phyloP scores from a whole-genome alignment of 2,113 vertebrate genomes.

The Stegastes partitus region DNA sequence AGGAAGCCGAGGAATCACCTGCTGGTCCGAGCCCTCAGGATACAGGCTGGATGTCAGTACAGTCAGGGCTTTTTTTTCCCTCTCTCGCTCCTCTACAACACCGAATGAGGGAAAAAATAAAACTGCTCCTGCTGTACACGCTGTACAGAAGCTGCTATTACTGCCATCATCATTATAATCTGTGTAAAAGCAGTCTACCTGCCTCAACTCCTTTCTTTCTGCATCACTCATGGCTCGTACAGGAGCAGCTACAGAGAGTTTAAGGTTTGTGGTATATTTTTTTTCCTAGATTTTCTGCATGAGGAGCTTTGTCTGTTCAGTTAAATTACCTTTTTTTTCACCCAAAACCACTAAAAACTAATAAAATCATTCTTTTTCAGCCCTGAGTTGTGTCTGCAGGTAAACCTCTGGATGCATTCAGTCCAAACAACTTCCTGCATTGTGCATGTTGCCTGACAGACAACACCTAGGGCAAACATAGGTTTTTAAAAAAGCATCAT shows the following conservation, averaged over 20 bases:
- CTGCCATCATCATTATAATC: constrained; percentile 13
- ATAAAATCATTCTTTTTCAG: no score
- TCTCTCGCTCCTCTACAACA: background rate
- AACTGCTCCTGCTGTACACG: background rate
- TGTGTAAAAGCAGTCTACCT: background rate
- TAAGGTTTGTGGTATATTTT: background rate
- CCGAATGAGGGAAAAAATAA: constrained; percentile 3
- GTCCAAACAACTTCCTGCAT: no score
- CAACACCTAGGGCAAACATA: no score
- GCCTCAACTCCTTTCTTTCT: background rate
- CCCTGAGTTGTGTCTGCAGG: no score
- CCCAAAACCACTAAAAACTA: no score
- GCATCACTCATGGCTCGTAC: constrained; percentile 27
- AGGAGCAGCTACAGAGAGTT: background rate
- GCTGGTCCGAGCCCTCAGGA: constrained; percentile 26
- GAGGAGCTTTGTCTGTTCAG: no score
- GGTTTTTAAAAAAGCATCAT: no score
- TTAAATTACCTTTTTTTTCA: no score
- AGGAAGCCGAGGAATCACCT: constrained; percentile 19
- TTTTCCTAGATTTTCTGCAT: no score
- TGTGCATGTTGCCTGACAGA: no score
- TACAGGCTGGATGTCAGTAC: background rate
- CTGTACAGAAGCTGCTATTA: background rate
- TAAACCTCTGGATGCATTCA: no score
- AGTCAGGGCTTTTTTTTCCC: background rate